Percentiles rank a stretch among this genome's conserved stretches.
phyloP scores from a whole-genome alignment of 2,888 invertebrate genomes.

The Drosophila melanosoma region DNA sequence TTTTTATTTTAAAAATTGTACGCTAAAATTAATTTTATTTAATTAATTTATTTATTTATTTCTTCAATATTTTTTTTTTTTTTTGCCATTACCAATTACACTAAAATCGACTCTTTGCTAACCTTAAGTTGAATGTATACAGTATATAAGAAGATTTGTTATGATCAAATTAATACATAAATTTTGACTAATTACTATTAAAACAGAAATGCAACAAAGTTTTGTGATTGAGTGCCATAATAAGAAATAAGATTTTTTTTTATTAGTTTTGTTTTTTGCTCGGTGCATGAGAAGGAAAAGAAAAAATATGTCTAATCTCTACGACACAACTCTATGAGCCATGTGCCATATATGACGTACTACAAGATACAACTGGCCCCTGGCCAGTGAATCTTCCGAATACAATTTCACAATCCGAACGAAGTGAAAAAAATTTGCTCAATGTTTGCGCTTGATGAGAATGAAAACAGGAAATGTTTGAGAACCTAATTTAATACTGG shows the following conservation, averaged over 20 bases:
- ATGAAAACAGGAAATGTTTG: constrained; percentile 17
- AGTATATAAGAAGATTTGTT: constrained; percentile 34
- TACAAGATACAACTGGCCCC: constrained; percentile 42
- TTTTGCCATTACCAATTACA: constrained; percentile 55
- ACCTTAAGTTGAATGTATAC: constrained; percentile 49
- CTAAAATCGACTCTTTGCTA: constrained; percentile 77
- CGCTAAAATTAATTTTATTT: constrained; percentile 57
- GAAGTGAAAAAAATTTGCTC: constrained; percentile 85
- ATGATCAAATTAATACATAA: constrained; percentile 34
- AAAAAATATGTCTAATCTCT: constrained; percentile 54
- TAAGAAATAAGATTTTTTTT: constrained; percentile 24
- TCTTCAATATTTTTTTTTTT: constrained; percentile 22
- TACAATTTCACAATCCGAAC: constrained; percentile 70
- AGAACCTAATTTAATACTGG: constrained; percentile 21
- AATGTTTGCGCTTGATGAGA: constrained; percentile 47
- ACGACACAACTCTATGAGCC: constrained; percentile 63
- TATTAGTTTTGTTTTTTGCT: constrained; percentile 19
- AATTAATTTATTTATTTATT: neutral
- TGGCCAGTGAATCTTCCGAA: constrained; percentile 35
- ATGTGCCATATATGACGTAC: constrained; percentile 45
- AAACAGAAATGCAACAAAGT: constrained; percentile 48
- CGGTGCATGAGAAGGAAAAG: constrained; percentile 62
- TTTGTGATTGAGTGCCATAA: constrained; percentile 47
- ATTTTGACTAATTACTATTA: constrained; percentile 33
- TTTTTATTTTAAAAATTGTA: constrained; percentile 58